phyloP scores from a whole-genome alignment of 2,797 vertebrate genomes.

The Enteromius trimaculatus region DNA sequence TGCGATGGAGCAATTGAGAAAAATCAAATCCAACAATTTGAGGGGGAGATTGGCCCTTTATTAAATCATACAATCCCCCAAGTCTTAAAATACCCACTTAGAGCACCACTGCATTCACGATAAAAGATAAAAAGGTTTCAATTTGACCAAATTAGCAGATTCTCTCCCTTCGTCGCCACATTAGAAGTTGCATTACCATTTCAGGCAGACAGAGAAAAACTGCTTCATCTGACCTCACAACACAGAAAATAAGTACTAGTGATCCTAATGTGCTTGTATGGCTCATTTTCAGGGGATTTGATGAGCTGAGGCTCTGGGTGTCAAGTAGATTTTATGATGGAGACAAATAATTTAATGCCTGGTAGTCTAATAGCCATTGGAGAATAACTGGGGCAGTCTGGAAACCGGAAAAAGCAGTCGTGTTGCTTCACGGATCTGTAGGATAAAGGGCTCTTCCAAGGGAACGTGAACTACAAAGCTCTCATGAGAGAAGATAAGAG shows the following conservation, averaged over 20 bases:
- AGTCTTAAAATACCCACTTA: constrained; percentile 77
- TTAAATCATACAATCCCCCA: constrained; percentile 79
- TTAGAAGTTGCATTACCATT: constrained; percentile 55
- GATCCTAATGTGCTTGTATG: constrained; percentile 25
- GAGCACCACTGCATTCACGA: constrained; percentile 68
- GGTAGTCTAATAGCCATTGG: constrained; percentile 15
- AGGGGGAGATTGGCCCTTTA: constrained; percentile 79
- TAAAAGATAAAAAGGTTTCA: constrained; percentile 72
- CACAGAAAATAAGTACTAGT: constrained; percentile 38
- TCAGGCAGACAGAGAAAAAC: constrained; percentile 42
- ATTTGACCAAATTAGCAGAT: constrained; percentile 70
- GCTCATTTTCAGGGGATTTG: constrained; percentile 33
- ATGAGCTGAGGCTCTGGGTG: background rate
- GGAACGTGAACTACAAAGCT: background rate
- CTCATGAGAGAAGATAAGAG: constrained; percentile 23
- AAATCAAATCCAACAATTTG: constrained; percentile 76
- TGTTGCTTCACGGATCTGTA: background rate
- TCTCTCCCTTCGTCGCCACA: constrained; percentile 49
- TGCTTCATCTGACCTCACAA: constrained; percentile 40
- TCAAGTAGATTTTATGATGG: constrained; percentile 23
- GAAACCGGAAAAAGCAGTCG: background rate
- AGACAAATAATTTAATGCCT: constrained; percentile 38
- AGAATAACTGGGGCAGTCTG: background rate
- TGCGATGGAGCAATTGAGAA: constrained; percentile 74
- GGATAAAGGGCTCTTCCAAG: constrained; percentile 7